Percentiles rank a stretch among this genome's conserved stretches.
These are phyloP conservation scores for Gymnarchus niloticus DNA, from an alignment of 2,113 vertebrate genomes.

Conservation along the genomic window DNA sequence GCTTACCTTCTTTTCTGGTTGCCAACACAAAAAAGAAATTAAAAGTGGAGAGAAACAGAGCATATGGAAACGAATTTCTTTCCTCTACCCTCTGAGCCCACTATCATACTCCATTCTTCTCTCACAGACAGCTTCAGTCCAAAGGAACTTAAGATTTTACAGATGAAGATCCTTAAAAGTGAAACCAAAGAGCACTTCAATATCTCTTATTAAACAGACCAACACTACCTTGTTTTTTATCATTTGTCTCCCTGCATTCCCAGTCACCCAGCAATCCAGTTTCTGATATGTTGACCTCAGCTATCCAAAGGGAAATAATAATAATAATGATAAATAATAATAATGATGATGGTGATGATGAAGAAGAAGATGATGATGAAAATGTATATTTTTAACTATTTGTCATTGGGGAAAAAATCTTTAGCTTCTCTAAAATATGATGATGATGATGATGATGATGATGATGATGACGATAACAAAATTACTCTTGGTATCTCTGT, in stretches of 20 bases:
- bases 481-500: constrained; percentile 70
- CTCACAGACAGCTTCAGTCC: constrained; percentile 66
- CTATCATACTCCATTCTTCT: constrained; percentile 29
- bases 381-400: constrained; percentile 77
- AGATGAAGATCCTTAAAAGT: constrained; percentile 58
- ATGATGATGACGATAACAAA: constrained; percentile 58
- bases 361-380: constrained; percentile 41
- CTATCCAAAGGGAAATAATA: constrained; percentile 68
- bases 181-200: constrained; percentile 71
- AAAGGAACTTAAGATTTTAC: constrained; percentile 61
- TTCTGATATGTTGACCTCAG: constrained; percentile 62
- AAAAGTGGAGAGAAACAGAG: constrained; percentile 24
- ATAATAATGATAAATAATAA: constrained; percentile 56
- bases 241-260: constrained; percentile 22
- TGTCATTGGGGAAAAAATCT: constrained; percentile 63
- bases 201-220: constrained; percentile 50
- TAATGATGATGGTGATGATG: constrained; percentile 50
- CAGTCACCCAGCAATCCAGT: constrained; percentile 58
- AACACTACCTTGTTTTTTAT: constrained; percentile 30
- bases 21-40: neutral
- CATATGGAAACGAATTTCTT: constrained; percentile 29
- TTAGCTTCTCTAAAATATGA: constrained; percentile 60
- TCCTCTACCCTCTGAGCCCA: constrained; percentile 42
- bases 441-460: constrained; percentile 59
- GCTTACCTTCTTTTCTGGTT: neutral